Conservation (phyloP, 2,113 vertebrate species). For the Ginglymostoma cirratum region DNA sequence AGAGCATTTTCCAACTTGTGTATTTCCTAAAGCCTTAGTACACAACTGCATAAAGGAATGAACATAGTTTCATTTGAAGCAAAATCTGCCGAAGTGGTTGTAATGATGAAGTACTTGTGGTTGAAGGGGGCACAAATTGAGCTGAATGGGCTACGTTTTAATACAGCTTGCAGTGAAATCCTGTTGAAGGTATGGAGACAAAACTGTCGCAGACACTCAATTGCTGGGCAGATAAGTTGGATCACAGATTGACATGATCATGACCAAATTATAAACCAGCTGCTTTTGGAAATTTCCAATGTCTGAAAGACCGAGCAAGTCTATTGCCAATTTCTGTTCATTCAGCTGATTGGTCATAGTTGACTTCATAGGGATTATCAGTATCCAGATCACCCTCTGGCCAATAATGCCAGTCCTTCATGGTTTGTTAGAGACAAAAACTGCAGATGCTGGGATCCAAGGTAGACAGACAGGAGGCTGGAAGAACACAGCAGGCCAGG, state of each 20-base stretch:
- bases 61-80: neutral
- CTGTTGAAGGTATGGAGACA: neutral
- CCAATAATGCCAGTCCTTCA: neutral
- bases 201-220: neutral
- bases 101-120: neutral
- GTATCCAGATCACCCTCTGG: neutral
- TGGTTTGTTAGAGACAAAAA: neutral
- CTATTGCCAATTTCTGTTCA: neutral
- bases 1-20: neutral
- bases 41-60: neutral
- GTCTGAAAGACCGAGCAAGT: neutral
- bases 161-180: neutral
- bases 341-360: neutral
- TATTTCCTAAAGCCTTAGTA: neutral
- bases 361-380: neutral
- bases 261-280: neutral
- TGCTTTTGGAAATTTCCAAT: neutral
- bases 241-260: neutral
- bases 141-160: neutral
- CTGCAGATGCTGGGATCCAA: neutral
- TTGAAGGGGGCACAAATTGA: neutral
- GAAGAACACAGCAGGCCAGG: too few species aligned
- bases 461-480: too few species aligned
- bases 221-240: neutral
- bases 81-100: neutral